phyloP scores from a whole-genome alignment of 2,888 invertebrate species.

The Eupithecia abbreviata region DNA sequence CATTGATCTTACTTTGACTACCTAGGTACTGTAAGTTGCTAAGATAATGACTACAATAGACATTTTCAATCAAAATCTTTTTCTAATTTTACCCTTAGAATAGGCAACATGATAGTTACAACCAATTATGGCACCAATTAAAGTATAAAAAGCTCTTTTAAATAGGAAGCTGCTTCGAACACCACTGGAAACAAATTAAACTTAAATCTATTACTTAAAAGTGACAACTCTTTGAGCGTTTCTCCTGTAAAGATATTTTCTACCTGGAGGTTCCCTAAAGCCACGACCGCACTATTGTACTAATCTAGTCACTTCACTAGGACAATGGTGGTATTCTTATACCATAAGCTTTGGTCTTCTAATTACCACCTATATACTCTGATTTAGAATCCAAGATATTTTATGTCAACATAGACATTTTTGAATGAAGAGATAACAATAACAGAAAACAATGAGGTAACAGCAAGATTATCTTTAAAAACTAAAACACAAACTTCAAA shows the following conservation, averaged over 20 bases:
- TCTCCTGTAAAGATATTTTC: neutral
- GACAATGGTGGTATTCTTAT: no score
- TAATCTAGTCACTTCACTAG: no score
- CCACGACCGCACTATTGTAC: neutral
- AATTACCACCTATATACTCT: no score
- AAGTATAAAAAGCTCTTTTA: neutral
- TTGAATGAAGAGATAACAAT: no score
- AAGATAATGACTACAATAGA: neutral
- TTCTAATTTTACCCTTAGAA: neutral
- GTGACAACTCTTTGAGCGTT: neutral
- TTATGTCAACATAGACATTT: no score
- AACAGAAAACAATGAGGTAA: no score
- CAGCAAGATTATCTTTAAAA: no score
- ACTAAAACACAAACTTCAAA: no score
- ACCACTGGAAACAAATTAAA: conserved; percentile 4
- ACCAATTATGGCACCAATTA: conserved; percentile 2
- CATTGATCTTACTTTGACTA: neutral
- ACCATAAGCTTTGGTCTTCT: no score
- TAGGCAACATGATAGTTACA: neutral
- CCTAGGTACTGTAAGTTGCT: neutral
- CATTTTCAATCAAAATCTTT: neutral
- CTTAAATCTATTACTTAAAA: neutral
- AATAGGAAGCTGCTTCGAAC: conserved; percentile 18
- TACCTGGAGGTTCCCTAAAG: neutral
- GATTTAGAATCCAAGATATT: no score